Conservation (phyloP, 2,888 invertebrate species). For the Tridacna crocea region DNA sequence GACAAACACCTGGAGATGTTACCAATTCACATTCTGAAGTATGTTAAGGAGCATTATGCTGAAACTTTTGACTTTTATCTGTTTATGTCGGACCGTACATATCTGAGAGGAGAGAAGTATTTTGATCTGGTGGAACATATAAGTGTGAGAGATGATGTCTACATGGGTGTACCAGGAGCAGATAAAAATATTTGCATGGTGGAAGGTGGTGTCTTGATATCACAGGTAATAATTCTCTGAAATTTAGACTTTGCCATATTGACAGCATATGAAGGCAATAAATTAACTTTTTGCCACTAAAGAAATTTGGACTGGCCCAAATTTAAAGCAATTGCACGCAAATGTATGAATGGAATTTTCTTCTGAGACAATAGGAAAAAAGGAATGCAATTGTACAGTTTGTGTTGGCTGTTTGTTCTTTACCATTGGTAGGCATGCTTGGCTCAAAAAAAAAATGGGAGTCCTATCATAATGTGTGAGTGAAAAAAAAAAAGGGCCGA, state of each 20-base stretch:
- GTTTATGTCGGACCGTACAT: slow-evolving; percentile 93
- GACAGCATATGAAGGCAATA: too few species aligned
- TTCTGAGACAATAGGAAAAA: too few species aligned
- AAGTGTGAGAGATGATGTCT: slow-evolving; percentile 93
- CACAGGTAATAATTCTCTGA: slow-evolving; percentile 86
- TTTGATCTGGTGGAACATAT: slow-evolving; percentile 90
- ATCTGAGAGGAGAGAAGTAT: slow-evolving; percentile 92
- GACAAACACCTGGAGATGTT: slow-evolving; percentile 91
- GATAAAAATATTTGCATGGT: slow-evolving; percentile 84
- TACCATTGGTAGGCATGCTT: too few species aligned
- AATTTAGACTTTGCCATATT: not conserved
- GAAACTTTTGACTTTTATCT: slow-evolving; percentile 97
- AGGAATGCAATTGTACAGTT: too few species aligned
- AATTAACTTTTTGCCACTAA: not conserved
- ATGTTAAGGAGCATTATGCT: slow-evolving; percentile 94
- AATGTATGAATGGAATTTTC: too few species aligned
- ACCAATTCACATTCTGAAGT: slow-evolving; percentile 95
- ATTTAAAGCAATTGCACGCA: too few species aligned
- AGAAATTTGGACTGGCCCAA: too few species aligned
- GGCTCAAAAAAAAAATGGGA: too few species aligned
- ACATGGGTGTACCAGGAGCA: slow-evolving; percentile 88
- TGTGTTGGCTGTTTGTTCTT: too few species aligned
- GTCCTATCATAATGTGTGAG: too few species aligned
- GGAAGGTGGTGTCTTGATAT: slow-evolving; percentile 94
- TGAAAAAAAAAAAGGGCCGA: too few species aligned